Base-by-base conservation (phyloP, 2,888 invertebrate species). In the Muscina levida region DNA sequence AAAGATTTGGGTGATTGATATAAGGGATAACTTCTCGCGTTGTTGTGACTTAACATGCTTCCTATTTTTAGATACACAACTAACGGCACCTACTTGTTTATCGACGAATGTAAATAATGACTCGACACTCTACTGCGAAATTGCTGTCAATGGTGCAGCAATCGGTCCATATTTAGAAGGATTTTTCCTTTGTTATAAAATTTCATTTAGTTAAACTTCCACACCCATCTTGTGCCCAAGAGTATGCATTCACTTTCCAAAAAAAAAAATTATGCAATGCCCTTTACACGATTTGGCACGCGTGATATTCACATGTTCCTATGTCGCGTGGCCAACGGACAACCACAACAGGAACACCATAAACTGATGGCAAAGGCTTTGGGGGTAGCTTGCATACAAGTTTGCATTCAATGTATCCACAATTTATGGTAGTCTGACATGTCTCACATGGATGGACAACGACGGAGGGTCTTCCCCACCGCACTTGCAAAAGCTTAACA, bases 241-340 rank as follows among this genome's bases (percentile, higher is more conserved):
- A 31, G 31, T 31, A 31, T 75, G 51, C 59, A 46, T 67, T 39
- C 24, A 31, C 31, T 5, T 3, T 8, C 31, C 8, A 31, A 31
- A 31, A 53, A 24, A n/a, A n/a, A n/a, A 39, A 53, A 24, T 24
- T 46, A 51, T 22, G 17, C 56, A 62, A 26, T 44, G 37, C 15
- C 15, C 8, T 6, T 56, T 42, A 70, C 62, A 73, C 57, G 57
- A 73, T 77, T 77, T 80, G 73, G 80, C 80, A 80, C 80, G 77
- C 70, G 73, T 77, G 51, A n/a, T 65, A 24, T 19, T 65, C 73
- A 77, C 70, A 73, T 80, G 76, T 70, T 65, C 31, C 31, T 31
- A 3, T 31, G 72, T 72, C 53, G 68, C 72, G 62, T 70, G 57
- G 1, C 66, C 48, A 24, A 26, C 8, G 31, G 15, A 71, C 62